Conservation (phyloP, 2,797 vertebrate species). For the Peromyscus melanophrys region DNA sequence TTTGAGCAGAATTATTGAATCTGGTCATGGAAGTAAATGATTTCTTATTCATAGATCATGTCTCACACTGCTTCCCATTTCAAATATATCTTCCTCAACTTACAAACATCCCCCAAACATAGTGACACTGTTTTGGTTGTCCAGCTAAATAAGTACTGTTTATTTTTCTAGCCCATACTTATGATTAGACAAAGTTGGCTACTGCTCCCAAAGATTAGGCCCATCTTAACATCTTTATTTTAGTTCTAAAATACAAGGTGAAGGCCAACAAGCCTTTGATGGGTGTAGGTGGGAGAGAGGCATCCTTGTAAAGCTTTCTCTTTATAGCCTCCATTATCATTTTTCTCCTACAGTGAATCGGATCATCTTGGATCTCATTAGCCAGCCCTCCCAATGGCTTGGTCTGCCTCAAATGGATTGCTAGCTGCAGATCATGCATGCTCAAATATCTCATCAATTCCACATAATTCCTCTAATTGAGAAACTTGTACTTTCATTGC, state of each 20-base stretch:
- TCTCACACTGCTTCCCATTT: background rate
- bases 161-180: background rate
- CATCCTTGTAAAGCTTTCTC: background rate
- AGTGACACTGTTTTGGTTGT: background rate
- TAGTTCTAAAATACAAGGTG: conserved; percentile 27
- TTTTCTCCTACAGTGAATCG: conserved; percentile 70
- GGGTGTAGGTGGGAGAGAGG: background rate
- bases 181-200: background rate
- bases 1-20: conserved; percentile 62
- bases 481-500: conserved; percentile 82
- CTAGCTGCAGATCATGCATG: conserved; percentile 75
- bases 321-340: conserved; percentile 65
- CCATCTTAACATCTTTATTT: conserved; percentile 57
- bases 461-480: conserved; percentile 84
- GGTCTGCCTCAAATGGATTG: conserved; percentile 65
- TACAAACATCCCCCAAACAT: background rate
- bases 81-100: conserved; percentile 8
- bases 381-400: conserved; percentile 72
- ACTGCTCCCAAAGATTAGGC: conserved; percentile 26
- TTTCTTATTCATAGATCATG: conserved; percentile 27
- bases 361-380: conserved; percentile 77
- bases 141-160: conserved; percentile 25
- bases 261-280: conserved; percentile 41
- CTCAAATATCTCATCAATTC: conserved; percentile 83
- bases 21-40: background rate